Conservation (phyloP, 1,140 invertebrate genomes). For the Bemisia tabaci region DNA sequence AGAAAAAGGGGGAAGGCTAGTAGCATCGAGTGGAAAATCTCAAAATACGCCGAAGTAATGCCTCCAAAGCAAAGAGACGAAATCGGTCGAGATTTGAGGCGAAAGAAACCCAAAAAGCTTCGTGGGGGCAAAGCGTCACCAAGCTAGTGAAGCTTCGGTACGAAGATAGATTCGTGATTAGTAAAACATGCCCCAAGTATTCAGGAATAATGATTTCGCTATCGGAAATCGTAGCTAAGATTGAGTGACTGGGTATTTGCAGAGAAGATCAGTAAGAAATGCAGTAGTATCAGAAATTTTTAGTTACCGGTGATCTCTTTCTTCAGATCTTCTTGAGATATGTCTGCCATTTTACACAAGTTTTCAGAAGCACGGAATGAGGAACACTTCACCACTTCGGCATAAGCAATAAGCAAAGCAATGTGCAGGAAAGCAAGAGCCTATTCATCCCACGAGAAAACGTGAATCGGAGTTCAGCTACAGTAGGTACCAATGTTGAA, state of each 20-base stretch:
- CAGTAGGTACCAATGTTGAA: too few species aligned
- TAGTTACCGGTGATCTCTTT: slow-evolving; percentile 55
- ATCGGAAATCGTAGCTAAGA: too few species aligned
- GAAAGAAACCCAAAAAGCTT: not conserved
- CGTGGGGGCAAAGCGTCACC: not conserved
- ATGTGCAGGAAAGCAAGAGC: not conserved
- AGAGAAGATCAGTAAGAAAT: too few species aligned
- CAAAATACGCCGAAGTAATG: too few species aligned
- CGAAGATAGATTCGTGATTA: too few species aligned
- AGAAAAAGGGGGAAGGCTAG: not conserved
- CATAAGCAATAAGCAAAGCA: not conserved
- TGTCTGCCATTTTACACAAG: slow-evolving; percentile 44
- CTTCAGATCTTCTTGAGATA: slow-evolving; percentile 49
- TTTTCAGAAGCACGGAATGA: too few species aligned
- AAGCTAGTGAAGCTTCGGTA: not conserved
- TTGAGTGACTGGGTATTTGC: too few species aligned
- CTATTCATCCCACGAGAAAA: not conserved
- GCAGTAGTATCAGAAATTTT: slow-evolving; percentile 17
- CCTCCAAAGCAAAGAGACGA: too few species aligned
- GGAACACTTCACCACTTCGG: not conserved
- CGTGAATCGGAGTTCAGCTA: too few species aligned
- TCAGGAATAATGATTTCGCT: too few species aligned
- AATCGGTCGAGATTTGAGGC: too few species aligned
- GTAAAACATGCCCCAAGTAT: too few species aligned
- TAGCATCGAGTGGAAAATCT: not conserved